Evolutionary conservation across 2,113 vertebrate species (phyloP).

Genomic region (Nibea albiflora): DNA sequence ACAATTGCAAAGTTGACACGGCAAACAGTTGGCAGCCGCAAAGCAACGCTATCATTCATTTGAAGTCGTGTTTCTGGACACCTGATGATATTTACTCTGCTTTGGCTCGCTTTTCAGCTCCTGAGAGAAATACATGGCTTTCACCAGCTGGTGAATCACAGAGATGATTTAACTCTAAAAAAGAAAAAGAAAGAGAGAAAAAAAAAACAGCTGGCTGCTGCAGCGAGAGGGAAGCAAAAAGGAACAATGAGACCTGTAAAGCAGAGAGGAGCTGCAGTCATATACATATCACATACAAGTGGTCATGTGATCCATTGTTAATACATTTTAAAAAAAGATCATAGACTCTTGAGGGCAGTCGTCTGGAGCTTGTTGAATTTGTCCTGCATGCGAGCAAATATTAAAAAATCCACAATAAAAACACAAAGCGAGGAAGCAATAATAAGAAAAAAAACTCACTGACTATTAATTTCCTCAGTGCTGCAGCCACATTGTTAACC

Average conservation of each 20-base stretch:
- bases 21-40: background rate
- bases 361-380: background rate
- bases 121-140: background rate
- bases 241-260: no score
- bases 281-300: background rate
- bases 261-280: no score
- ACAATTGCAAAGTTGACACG: no score
- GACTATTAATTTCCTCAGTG: conserved; percentile 21
- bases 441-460: background rate
- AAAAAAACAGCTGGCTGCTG: no score
- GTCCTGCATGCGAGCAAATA: background rate
- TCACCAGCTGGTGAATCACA: background rate
- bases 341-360: background rate
- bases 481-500: conserved; percentile 26
- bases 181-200: no score
- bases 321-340: background rate
- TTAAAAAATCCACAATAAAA: background rate
- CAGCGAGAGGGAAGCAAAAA: no score
- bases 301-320: background rate
- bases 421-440: background rate
- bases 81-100: no score
- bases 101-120: background rate
- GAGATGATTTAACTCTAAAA: no score
- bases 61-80: background rate
- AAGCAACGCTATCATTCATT: background rate